These are phyloP conservation scores for Tokudaia tokunoshimensis DNA, from an alignment of 2,797 vertebrate species.

Conservation along the genomic window DNA sequence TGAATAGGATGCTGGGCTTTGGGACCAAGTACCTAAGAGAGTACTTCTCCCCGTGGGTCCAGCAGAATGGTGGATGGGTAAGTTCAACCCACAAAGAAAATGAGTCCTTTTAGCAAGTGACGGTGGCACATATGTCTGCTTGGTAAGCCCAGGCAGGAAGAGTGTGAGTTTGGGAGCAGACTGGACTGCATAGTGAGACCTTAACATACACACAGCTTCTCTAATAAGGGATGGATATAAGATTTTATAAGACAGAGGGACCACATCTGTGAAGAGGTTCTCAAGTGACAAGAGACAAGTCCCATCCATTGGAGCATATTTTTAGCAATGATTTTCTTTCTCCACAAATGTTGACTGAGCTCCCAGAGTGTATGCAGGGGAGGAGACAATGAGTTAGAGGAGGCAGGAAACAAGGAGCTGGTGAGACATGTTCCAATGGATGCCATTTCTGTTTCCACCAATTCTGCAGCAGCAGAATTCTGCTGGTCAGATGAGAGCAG, in stretches of 20 bases:
- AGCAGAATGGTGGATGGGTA: constrained; percentile 91
- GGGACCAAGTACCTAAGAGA: constrained; percentile 91
- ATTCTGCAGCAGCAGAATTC: neutral
- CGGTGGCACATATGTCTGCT: neutral
- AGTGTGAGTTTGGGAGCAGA: neutral
- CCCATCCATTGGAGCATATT: constrained; percentile 55
- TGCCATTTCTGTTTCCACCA: constrained; percentile 26
- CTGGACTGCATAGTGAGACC: neutral
- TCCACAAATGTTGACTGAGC: constrained; percentile 73
- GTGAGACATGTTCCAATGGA: constrained; percentile 63
- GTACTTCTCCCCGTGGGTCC: constrained; percentile 89
- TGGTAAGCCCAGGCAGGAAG: neutral
- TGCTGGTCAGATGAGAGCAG: neutral
- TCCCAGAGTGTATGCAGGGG: neutral
- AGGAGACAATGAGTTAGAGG: neutral
- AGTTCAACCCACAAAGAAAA: constrained; percentile 59
- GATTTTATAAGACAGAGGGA: neutral
- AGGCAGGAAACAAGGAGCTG: constrained; percentile 65
- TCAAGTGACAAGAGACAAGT: constrained; percentile 59
- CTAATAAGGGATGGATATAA: neutral
- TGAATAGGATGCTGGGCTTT: constrained; percentile 89
- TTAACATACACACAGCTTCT: neutral
- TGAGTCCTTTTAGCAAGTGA: neutral
- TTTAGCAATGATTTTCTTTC: constrained; percentile 55
- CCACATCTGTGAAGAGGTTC: constrained; percentile 42